Evolutionary conservation across 2,888 invertebrate genomes (phyloP).

Genomic region (Brachyptera risi): DNA sequence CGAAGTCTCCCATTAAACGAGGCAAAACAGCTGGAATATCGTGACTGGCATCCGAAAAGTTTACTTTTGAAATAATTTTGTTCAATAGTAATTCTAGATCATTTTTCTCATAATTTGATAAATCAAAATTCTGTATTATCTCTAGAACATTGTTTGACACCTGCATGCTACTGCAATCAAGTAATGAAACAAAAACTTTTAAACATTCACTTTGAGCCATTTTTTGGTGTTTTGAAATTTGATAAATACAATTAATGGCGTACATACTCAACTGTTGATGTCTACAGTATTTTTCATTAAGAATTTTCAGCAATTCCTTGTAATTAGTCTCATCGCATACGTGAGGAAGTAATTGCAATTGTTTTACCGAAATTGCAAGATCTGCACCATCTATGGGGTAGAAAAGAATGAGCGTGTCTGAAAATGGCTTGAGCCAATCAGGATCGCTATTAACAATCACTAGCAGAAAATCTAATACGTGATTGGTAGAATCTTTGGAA

Average conservation of each 20-base stretch:
- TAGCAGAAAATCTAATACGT: conserved; percentile 26
- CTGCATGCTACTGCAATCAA: conserved; percentile 6
- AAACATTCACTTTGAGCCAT: conserved; percentile 21
- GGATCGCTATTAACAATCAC: not conserved
- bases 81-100: conserved; percentile 12
- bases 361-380: conserved; percentile 4
- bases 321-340: conserved; percentile 24
- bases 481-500: conserved; percentile 43
- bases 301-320: conserved; percentile 16
- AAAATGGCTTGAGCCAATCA: conserved; percentile 23
- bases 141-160: conserved; percentile 18
- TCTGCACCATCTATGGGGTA: conserved; percentile 16
- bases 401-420: conserved; percentile 18
- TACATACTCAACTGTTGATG: not conserved
- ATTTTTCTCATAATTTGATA: not conserved
- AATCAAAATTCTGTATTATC: conserved; percentile 20
- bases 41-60: not conserved
- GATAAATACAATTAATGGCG: conserved; percentile 21
- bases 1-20: conserved; percentile 22
- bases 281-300: conserved; percentile 18
- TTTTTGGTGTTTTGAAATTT: conserved; percentile 12
- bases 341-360: conserved; percentile 22
- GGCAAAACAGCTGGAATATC: conserved; percentile 20
- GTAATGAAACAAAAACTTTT: conserved; percentile 10
- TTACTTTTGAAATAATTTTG: conserved; percentile 18